Evolutionary conservation across 2,113 vertebrate species (phyloP), one percentile per base, ranked within the genome.

Genomic region (Haplotaxodon microlepis): DNA sequence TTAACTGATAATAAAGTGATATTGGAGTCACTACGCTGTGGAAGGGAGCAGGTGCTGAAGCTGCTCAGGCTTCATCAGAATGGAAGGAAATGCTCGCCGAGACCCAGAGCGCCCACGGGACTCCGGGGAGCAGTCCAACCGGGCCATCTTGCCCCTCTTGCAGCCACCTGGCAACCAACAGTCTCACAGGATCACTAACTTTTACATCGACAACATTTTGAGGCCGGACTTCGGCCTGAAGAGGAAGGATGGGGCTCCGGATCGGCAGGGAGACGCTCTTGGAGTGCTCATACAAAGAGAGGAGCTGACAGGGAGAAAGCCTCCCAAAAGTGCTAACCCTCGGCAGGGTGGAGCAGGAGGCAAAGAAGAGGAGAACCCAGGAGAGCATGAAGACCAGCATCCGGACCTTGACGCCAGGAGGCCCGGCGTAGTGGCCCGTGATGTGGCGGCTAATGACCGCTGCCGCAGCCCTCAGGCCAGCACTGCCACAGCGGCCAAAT

Each of bases 141-240:
- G 93, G 85, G 95, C 92, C 84, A 91, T 96, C 51, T 90, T 93
- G 63, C 97, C 97, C 24, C 95, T 96, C 9, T 92, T 96, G 24
- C 97, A 96, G 83, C 96, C 96, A 31, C 96, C 97, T 2, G 97
- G 95, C 40, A 96, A 97, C 93, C 96, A 97, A 92, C 97, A 96
- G 89, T 86, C 91, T 45, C 97, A 97, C 93, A 93, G 97, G 91
- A 93, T 97, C 96, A 98, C 98, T 89, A 98, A 99, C 97, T 99
- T 99, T 92, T 98, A 98, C 95, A 99, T 99, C 89, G 98, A 98
- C 93, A 98, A 98, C 95, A 99, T 99, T 92, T 95, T 98, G 50
- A 95, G 98, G 89, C 97, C 98, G 7, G 98, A 98, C 88, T 99
- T 99, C 78, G 98, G 98, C 21, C 96, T 97, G 57, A 96, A 96